phyloP scores from a whole-genome alignment of 2,888 invertebrate genomes.

The Chesias legatella region DNA sequence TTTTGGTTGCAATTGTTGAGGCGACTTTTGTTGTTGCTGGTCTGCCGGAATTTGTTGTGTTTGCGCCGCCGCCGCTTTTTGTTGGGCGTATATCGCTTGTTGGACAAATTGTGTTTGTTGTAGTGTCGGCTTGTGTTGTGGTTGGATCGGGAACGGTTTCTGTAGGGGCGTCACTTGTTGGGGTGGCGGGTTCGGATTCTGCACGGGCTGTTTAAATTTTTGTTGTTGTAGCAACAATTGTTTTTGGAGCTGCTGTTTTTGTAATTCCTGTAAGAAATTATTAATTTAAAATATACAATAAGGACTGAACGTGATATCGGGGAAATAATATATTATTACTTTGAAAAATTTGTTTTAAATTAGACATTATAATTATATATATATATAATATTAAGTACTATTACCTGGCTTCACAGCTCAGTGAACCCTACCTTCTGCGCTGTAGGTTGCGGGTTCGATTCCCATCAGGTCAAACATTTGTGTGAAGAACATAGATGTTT shows the following conservation, averaged over 20 bases:
- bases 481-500: too few relatives aligned
- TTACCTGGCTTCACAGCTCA: too few relatives aligned
- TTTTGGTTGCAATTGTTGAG: too few relatives aligned
- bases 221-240: slow-evolving; percentile 20
- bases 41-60: slow-evolving; percentile 30
- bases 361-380: too few relatives aligned
- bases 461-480: too few relatives aligned
- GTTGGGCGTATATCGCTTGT: slow-evolving; percentile 15
- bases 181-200: neutral
- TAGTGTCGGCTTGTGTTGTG: slow-evolving; percentile 25
- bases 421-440: too few relatives aligned
- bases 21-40: slow-evolving; percentile 24
- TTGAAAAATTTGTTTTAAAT: too few relatives aligned
- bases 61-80: slow-evolving; percentile 23
- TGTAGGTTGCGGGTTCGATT: too few relatives aligned
- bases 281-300: neutral
- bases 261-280: slow-evolving; percentile 24
- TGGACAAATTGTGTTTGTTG: slow-evolving; percentile 21
- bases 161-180: neutral
- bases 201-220: slow-evolving; percentile 3
- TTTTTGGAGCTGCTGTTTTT: slow-evolving; percentile 30
- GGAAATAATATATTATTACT: too few relatives aligned
- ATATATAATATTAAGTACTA: too few relatives aligned
- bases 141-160: slow-evolving; percentile 4
- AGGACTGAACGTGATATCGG: too few relatives aligned